A percentile compares a stretch with the other conserved stretches of the same genome.
These are phyloP conservation scores for Nestor notabilis DNA, from an alignment of 2,113 vertebrate genomes.

Conservation along the genomic window DNA sequence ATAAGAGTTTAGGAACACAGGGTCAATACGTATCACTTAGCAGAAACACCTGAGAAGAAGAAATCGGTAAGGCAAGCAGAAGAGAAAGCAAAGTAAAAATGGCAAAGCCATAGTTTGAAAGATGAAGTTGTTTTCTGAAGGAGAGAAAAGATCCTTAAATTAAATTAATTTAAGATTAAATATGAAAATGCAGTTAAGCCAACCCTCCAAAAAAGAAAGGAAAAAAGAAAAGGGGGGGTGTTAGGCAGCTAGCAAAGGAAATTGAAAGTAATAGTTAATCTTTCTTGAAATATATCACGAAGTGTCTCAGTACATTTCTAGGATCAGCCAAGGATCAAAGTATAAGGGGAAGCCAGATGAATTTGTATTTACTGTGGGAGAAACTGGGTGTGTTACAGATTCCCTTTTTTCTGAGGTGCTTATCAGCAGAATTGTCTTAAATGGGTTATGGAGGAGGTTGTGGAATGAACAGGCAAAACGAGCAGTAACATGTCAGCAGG, in stretches of 20 bases:
- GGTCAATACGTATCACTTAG: background rate
- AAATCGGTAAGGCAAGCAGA: background rate
- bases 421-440: background rate
- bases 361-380: background rate
- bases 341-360: background rate
- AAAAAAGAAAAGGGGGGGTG: accelerated
- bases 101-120: background rate
- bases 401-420: background rate
- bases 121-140: background rate
- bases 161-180: no score
- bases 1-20: background rate
- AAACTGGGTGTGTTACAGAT: background rate
- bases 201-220: background rate
- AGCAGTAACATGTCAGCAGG: background rate
- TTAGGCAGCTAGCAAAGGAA: background rate
- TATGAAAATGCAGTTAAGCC: background rate
- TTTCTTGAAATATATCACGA: background rate
- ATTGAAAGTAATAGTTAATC: background rate
- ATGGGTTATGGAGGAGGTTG: background rate
- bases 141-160: background rate
- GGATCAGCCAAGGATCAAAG: background rate
- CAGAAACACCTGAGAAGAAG: background rate
- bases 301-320: background rate
- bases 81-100: background rate
- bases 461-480: background rate